Base-by-base conservation (phyloP, 2,113 vertebrate genomes). In the Chaenocephalus aceratus region DNA sequence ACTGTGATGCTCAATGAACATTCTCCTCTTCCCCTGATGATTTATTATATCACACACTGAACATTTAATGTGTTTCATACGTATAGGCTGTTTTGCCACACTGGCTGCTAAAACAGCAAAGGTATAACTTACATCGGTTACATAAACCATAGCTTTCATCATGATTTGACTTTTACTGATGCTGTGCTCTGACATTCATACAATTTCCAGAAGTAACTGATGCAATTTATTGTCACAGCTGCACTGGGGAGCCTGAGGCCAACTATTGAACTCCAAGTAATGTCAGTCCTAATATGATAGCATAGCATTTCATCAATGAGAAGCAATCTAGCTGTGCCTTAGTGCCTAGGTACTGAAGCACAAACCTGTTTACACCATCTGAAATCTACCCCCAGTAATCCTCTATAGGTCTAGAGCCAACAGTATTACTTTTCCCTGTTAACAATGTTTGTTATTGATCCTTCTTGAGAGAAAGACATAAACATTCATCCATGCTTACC, bases 291-390 rank as follows among this genome's bases (percentile, higher is more conserved):
- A 61, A 76, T 62, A 36, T 44, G 49, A 63, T 58, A 36, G 18
- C 11, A 15, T 4, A 46, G 3, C 48, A 45, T 77, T 77, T 58
- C 60, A 75, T 79, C 46, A 70, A 48, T 36, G 49, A 52, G 41
- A 61, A 65, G 53, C 21, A 26, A n/a, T 23, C 54, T 26, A 52
- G 2, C 11, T 71, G 12, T 59, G 23, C 53, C 41, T 56, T 30
- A 13, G n/a, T 45, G 45, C 14, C 52, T 59, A 46, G 34, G 36
- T 41, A 30, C 3, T 30, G 3, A 45, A 18, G 13, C 21, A 65
- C 41, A 58, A 49, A 82, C 4, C 52, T 53, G 64, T 65, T 62
- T 61, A 72, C 74, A 48, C n/a, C 48, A 18, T 61, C 12, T 48
- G 34, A 53, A 41, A 52, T 8, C 49, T 62, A 11, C 14, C 45